A percentile compares a stretch with the other conserved stretches of the same genome.
Evolutionary conservation across 2,888 invertebrate genomes (phyloP).

Genomic region (Drosophila rubida): DNA sequence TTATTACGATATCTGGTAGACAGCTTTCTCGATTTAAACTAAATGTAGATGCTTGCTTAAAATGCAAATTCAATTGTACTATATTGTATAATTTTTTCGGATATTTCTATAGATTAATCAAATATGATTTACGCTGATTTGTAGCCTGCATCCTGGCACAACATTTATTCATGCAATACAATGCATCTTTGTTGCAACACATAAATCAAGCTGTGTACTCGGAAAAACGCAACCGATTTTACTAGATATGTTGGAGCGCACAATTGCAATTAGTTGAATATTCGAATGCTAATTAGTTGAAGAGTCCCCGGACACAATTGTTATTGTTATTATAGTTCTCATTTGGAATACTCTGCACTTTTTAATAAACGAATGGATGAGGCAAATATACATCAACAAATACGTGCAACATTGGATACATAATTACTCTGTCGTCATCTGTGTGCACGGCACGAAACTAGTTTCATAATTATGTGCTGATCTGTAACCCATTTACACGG

Average conservation of each 20-base stretch:
- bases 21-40: not conserved
- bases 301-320: conserved; percentile 10
- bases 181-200: conserved; percentile 1
- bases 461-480: not conserved
- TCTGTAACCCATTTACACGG: not conserved
- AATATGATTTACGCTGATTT: conserved; percentile 55
- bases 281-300: conserved; percentile 52
- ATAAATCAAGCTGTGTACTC: conserved; percentile 13
- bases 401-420: not conserved
- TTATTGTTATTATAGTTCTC: not conserved
- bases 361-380: not conserved
- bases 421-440: not conserved
- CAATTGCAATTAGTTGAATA: conserved; percentile 56
- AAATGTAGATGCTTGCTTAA: not conserved
- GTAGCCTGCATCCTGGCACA: conserved; percentile 11
- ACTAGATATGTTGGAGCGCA: conserved; percentile 12
- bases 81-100: conserved; percentile 10
- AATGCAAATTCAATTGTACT: not conserved
- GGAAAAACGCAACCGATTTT: not conserved
- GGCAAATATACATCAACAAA: not conserved
- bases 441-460: not conserved
- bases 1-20: too few relatives aligned
- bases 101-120: conserved; percentile 42
- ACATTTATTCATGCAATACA: conserved; percentile 21
- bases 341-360: not conserved